Evolutionary conservation across 64 coral and sea anemone genomes (phyloP), one percentile per base, ranked within the genome.

Genomic region (Stichodactyla mertensii): DNA sequence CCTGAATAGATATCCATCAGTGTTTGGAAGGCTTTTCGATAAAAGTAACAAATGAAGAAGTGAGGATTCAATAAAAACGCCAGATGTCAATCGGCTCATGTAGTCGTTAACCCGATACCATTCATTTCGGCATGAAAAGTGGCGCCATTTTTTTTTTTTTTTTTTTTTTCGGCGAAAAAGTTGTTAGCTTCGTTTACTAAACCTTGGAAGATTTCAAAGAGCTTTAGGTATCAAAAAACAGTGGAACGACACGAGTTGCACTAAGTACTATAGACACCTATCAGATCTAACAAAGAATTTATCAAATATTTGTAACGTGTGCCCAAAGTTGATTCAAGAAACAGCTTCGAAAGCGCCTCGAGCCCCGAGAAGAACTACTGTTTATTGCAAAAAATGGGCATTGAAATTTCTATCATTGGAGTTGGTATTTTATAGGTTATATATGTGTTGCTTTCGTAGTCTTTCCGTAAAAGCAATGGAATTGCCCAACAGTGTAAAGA

Each of bases 281-380:
- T 74, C 69, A 74, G 26, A 74, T 31, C 20, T 31, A 36, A 74
- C 69, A 74, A 74, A 74, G 69, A 74, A 31, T 16, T 16, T 45
- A 18, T 52, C 53, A 81, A 81, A 81, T 53, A 55, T 81, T 81
- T 81, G 78, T 13, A 19, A 54, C 78, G 78, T 53, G 78, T 81
- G 78, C 36, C 36, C 78, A 81, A 81, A 81, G 78, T 81, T 81
- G 52, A 53, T 23, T 74, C 69, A 74, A 74, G 69, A 74, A 74
- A 74, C 69, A 74, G 27, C 10, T 26, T 74, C 20, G 69, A 74
- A 74, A 31, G 69, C 36, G n/a, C n/a, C n/a, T 45, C 36, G 36
- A 45, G 36, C 69, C 24, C 27, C 24, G 12, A 74, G 69, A 12
- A 31, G 19, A 66, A 74, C 22, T 14, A 20, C 27, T 74, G 26